These are phyloP conservation scores for Carpatolechia fugitivella DNA, from an alignment of 2,888 invertebrate genomes.

Conservation along the genomic window DNA sequence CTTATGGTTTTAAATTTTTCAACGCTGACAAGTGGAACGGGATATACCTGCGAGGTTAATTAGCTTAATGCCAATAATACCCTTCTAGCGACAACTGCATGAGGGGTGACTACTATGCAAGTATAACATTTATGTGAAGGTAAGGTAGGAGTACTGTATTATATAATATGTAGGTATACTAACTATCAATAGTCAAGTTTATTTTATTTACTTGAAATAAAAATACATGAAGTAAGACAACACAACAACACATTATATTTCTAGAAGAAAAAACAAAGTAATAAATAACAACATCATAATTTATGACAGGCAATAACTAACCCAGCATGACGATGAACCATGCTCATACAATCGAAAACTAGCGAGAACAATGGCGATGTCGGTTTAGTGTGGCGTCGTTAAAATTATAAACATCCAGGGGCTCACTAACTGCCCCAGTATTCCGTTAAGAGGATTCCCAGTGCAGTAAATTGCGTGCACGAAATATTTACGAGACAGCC, in stretches of 20 bases:
- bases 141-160: too few relatives aligned
- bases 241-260: background rate
- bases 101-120: too few relatives aligned
- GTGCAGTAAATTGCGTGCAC: conserved; percentile 73
- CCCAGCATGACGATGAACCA: conserved; percentile 8
- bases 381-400: conserved; percentile 48
- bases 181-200: too few relatives aligned
- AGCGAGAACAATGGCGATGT: conserved; percentile 51
- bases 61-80: background rate
- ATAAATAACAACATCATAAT: background rate
- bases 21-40: conserved; percentile 17
- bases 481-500: conserved; percentile 77
- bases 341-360: conserved; percentile 32
- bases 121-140: too few relatives aligned
- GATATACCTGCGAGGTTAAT: background rate
- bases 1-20: conserved; percentile 36
- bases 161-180: too few relatives aligned
- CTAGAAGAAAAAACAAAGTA: background rate
- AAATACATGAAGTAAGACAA: too few relatives aligned
- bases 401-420: conserved; percentile 66
- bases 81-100: background rate
- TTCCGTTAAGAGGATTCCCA: conserved; percentile 75
- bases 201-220: too few relatives aligned
- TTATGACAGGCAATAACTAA: background rate
- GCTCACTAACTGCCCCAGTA: conserved; percentile 71